Evolutionary conservation across 2,797 vertebrate species (phyloP), one percentile per base, ranked within the genome.

Genomic region (Otus scops): DNA sequence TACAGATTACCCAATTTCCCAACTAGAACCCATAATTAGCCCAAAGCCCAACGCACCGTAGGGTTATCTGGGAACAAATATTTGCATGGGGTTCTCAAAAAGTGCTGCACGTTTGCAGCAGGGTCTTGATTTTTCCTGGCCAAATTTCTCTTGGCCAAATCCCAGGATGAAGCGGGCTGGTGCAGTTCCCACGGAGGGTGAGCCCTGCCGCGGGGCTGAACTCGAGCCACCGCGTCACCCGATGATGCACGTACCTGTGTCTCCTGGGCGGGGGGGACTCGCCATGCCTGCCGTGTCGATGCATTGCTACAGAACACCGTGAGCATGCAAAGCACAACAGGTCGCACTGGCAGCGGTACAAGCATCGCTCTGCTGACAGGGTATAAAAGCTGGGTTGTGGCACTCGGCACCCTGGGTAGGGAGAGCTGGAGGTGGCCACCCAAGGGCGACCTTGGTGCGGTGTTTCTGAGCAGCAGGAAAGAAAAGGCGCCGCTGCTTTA

Each of bases 261-360:
- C 17, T 13, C 41, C 23, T 10, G 60, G 56, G 36, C 1, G 2
- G 45, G n/a, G 63, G 60, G 64, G 39, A 30, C 45, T 30, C 39
- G 9, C 27, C 10, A 1, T 23, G 39, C 14, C 64, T 32, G 9
- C 30, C 24, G 30, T 6, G 16, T 20, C 7, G 11, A n/a, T 8
- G 22, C 10, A 10, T 10, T 18, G 23, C 3, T 3, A 16, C 32
- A 48, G 51, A 36, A 41, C 38, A 6, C 20, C 8, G 34, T 16
- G 39, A 30, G 34, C 26, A 12, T 2, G 34, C 38, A 34, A 57
- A 70, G 43, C 12, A 12, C 50, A n/a, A 23, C 27, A 1, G 9
- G 39, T 74, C 0, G 2, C 4, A 0, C 7, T 9, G 10, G 68
- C 61, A 43, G 41, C 0, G 1, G 57, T 15, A 34, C 1, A 8